Evolutionary conservation across 2,888 invertebrate species (phyloP).

Genomic region (Sarcophaga caerulescens): DNA sequence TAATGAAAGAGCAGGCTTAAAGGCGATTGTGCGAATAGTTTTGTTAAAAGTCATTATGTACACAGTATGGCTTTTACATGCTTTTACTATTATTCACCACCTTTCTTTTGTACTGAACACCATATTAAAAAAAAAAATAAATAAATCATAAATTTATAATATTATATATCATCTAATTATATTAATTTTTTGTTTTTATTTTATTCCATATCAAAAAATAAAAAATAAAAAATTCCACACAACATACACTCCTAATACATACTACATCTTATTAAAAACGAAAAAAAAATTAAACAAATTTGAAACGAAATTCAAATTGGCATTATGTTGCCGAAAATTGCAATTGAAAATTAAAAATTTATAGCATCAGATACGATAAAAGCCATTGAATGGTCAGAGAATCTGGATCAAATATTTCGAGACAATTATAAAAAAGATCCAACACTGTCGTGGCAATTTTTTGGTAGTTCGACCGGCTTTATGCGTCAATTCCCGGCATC

Average conservation of each 20-base stretch:
- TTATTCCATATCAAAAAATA: constrained; percentile 23
- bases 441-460: constrained; percentile 98
- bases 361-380: constrained; percentile 92
- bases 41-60: constrained; percentile 61
- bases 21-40: constrained; percentile 70
- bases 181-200: constrained; percentile 37
- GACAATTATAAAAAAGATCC: constrained; percentile 93
- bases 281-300: constrained; percentile 47
- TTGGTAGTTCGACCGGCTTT: constrained; percentile 98
- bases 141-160: neutral
- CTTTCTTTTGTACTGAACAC: constrained; percentile 40
- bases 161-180: constrained; percentile 18
- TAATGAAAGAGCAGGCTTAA: constrained; percentile 40
- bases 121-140: constrained; percentile 4
- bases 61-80: constrained; percentile 62
- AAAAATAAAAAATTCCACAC: neutral
- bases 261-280: constrained; percentile 3
- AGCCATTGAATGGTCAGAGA: constrained; percentile 97
- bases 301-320: constrained; percentile 63
- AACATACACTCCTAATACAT: constrained; percentile 9
- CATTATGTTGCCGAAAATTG: constrained; percentile 24
- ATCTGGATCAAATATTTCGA: constrained; percentile 93
- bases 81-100: constrained; percentile 49
- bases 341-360: constrained; percentile 51
- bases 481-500: constrained; percentile 97